Percentiles rank a stretch among this genome's conserved stretches.
Conservation (phyloP, 2,113 vertebrate genomes). For the Etheostoma spectabile region DNA sequence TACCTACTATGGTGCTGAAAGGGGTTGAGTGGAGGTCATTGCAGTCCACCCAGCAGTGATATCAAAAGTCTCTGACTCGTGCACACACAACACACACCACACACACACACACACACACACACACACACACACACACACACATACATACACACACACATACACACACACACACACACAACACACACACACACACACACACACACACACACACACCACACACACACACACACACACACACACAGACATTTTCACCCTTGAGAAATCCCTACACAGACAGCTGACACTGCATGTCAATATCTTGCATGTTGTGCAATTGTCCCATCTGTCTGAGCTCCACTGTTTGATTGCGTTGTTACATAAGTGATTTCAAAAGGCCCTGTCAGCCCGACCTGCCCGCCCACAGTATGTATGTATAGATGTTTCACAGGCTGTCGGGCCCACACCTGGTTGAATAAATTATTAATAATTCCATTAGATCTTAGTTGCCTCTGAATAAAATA, state of each 20-base stretch:
- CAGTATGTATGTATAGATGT: not conserved
- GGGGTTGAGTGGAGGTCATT: conserved; percentile 5
- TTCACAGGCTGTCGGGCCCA: not conserved
- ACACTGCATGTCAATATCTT: conserved; percentile 47
- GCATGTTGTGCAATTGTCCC: conserved; percentile 52
- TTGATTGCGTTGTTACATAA: conserved; percentile 49
- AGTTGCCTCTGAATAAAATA: too few relatives aligned
- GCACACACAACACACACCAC: not conserved
- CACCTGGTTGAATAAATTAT: too few relatives aligned
- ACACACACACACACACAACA: not conserved
- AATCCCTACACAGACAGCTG: conserved; percentile 53
- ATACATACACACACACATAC: not conserved
- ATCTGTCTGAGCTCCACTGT: conserved; percentile 13
- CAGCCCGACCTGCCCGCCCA: conserved; percentile 28
- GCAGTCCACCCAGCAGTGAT: conserved; percentile 21
- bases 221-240: not conserved
- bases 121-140: not conserved
- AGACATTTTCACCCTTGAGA: conserved; percentile 46
- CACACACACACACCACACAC: conserved; percentile 8
- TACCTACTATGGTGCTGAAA: not conserved
- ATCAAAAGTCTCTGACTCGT: conserved; percentile 41
- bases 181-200: not conserved
- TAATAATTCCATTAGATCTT: too few relatives aligned
- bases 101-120: conserved; percentile 7
- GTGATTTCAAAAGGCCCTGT: conserved; percentile 10